Conservation (phyloP, 2,113 vertebrate species). For the Prunella himalayana region DNA sequence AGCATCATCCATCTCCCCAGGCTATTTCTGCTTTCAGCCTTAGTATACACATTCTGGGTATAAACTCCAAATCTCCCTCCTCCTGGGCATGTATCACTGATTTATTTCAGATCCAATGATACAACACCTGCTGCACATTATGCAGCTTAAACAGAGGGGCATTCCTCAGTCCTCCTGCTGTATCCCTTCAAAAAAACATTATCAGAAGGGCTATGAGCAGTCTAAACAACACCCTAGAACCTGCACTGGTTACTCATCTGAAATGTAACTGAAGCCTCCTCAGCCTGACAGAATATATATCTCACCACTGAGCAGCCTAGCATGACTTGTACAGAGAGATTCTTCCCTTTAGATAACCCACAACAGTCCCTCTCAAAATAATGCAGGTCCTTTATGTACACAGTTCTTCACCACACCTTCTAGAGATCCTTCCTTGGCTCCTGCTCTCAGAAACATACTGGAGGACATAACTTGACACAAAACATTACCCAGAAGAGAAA, state of each 20-base stretch:
- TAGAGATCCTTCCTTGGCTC: background rate
- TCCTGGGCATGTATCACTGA: background rate
- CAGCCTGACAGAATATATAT: background rate
- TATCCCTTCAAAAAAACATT: background rate
- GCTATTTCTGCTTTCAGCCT: background rate
- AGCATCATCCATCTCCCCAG: background rate
- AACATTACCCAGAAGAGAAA: background rate
- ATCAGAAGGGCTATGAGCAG: background rate
- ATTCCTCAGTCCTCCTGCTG: background rate
- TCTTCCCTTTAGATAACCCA: background rate
- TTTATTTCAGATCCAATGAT: background rate
- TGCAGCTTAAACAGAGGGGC: background rate
- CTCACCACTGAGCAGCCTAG: background rate
- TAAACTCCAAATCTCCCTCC: background rate
- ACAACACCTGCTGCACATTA: background rate
- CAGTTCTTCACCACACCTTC: background rate
- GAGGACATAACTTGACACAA: background rate
- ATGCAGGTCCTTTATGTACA: background rate
- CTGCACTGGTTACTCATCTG: background rate
- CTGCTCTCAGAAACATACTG: background rate
- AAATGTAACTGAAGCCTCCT: background rate
- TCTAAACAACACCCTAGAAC: background rate
- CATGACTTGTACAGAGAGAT: rapidly evolving
- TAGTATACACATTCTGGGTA: background rate
- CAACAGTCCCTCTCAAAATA: background rate